These are phyloP conservation scores for Aplochiton taeniatus DNA, from an alignment of 2,797 vertebrate species.

Conservation along the genomic window DNA sequence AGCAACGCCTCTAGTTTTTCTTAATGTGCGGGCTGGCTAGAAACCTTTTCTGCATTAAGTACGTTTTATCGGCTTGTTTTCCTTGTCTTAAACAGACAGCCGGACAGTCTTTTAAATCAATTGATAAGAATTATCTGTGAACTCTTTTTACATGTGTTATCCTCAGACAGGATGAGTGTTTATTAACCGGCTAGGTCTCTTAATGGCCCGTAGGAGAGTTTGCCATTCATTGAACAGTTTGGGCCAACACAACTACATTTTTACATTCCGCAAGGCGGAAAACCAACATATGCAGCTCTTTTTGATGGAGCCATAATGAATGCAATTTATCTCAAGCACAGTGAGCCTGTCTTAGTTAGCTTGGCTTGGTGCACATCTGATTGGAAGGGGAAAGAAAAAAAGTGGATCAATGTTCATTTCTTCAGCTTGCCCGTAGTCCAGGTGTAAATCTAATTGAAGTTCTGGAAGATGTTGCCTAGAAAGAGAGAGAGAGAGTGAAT, in stretches of 20 bases:
- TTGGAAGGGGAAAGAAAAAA: constrained; percentile 28
- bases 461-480: constrained; percentile 38
- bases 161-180: constrained; percentile 53
- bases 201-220: constrained; percentile 47
- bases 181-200: constrained; percentile 62
- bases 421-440: constrained; percentile 45
- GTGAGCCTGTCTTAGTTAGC: constrained; percentile 30
- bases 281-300: constrained; percentile 35
- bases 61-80: constrained; percentile 41
- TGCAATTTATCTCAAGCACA: constrained; percentile 22
- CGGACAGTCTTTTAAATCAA: constrained; percentile 54
- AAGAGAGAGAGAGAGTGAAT: constrained; percentile 63
- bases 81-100: constrained; percentile 34
- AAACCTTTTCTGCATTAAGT: constrained; percentile 36
- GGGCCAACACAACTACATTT: constrained; percentile 56
- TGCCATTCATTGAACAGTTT: constrained; percentile 53
- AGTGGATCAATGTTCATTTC: constrained; percentile 66
- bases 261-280: constrained; percentile 37
- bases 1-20: constrained; percentile 34
- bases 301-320: constrained; percentile 23
- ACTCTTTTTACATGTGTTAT: constrained; percentile 54
- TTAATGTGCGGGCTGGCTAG: constrained; percentile 40
- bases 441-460: constrained; percentile 68
- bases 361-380: constrained; percentile 29
- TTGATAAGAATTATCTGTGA: constrained; percentile 49